Evolutionary conservation across 2,888 invertebrate species (phyloP).

Genomic region (Lathronympha strigana): DNA sequence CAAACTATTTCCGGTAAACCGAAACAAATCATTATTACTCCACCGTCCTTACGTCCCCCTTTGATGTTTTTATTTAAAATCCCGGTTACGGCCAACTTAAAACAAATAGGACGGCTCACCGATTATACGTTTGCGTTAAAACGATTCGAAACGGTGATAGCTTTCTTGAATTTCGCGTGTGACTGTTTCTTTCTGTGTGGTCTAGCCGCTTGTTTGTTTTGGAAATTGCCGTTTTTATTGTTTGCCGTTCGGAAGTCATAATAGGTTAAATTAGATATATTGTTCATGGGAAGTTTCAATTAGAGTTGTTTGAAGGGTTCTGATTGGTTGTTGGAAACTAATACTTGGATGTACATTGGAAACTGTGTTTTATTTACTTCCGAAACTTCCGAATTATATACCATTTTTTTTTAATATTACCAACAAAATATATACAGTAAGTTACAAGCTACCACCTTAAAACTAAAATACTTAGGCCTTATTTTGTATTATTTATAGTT

Average conservation of each 20-base stretch:
- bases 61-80: constrained; percentile 82
- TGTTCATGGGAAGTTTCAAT: neutral
- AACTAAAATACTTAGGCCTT: too few species aligned
- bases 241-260: constrained; percentile 30
- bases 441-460: too few species aligned
- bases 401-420: too few species aligned
- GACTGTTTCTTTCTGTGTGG: constrained; percentile 74
- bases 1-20: constrained; percentile 82
- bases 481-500: too few species aligned
- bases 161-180: constrained; percentile 72
- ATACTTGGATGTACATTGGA: too few species aligned
- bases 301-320: neutral
- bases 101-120: constrained; percentile 81
- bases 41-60: constrained; percentile 79
- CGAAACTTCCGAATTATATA: too few species aligned
- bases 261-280: constrained; percentile 6
- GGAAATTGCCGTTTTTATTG: constrained; percentile 31
- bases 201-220: constrained; percentile 51
- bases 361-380: too few species aligned
- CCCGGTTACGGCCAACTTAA: constrained; percentile 80
- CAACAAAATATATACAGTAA: too few species aligned
- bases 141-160: constrained; percentile 81
- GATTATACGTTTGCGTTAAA: constrained; percentile 82
- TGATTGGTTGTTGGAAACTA: neutral
- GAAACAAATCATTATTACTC: constrained; percentile 82